phyloP scores from a whole-genome alignment of 2,113 vertebrate species.

The Rhipidura dahli region DNA sequence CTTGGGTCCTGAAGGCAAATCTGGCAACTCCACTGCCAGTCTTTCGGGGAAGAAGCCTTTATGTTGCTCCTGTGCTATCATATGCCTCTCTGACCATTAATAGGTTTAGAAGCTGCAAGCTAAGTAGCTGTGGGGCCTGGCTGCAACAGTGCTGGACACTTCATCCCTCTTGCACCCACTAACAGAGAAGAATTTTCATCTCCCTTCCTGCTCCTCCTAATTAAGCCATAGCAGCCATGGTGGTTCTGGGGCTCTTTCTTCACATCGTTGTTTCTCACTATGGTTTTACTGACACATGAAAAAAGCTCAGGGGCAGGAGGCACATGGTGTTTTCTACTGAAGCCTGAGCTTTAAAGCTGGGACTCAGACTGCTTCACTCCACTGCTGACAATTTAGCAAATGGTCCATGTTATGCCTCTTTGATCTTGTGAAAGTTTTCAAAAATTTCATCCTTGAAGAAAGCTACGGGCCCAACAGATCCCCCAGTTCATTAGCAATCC shows the following conservation, averaged over 20 bases:
- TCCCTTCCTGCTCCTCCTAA: conserved; percentile 43
- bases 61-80: not conserved
- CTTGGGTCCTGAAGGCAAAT: not conserved
- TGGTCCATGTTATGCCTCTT: conserved; percentile 73
- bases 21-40: not conserved
- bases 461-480: conserved; percentile 74
- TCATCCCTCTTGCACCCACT: not conserved
- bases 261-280: conserved; percentile 31
- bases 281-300: conserved; percentile 74
- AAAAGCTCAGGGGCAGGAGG: conserved; percentile 58
- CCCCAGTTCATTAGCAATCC: conserved; percentile 85
- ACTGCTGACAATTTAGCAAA: conserved; percentile 79
- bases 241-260: conserved; percentile 17
- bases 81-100: not conserved
- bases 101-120: not conserved
- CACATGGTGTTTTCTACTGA: conserved; percentile 43
- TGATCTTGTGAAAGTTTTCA: conserved; percentile 83
- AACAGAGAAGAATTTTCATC: not conserved
- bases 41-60: not conserved
- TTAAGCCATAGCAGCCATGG: conserved; percentile 41
- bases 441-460: conserved; percentile 76
- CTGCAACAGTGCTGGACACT: not conserved
- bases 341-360: conserved; percentile 60
- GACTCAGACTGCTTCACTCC: conserved; percentile 70
- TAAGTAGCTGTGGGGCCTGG: not conserved